These are phyloP conservation scores for Holacanthus passer DNA, from an alignment of 2,113 vertebrate genomes.

Conservation along the genomic window DNA sequence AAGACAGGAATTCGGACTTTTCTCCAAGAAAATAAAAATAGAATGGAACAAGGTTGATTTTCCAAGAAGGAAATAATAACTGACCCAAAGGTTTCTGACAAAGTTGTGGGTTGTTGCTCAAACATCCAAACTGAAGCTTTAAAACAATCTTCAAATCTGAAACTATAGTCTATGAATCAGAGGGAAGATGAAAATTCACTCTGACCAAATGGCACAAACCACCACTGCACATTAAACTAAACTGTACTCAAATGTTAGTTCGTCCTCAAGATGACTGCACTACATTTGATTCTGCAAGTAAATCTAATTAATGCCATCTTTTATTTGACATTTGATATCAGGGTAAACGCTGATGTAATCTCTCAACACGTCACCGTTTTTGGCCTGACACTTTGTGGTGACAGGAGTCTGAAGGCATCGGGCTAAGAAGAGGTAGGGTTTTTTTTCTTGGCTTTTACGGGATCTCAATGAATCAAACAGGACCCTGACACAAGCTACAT, in stretches of 20 bases:
- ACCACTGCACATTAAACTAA: neutral
- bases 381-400: constrained; percentile 31
- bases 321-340: constrained; percentile 49
- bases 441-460: constrained; percentile 33
- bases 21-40: neutral
- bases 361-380: constrained; percentile 23
- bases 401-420: constrained; percentile 31
- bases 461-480: constrained; percentile 51
- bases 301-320: constrained; percentile 24
- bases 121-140: neutral
- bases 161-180: neutral
- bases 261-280: neutral
- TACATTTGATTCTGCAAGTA: constrained; percentile 1
- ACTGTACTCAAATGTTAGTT: neutral
- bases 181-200: neutral
- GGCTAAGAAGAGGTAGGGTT: neutral
- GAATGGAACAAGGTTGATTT: neutral
- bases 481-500: constrained; percentile 49
- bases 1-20: neutral
- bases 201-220: neutral
- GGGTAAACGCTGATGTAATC: constrained; percentile 36
- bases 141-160: neutral
- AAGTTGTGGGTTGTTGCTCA: neutral
- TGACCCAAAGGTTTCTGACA: neutral
- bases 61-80: neutral